These are phyloP conservation scores for Semaprochilodus insignis DNA, from an alignment of 2,797 vertebrate species.

Conservation along the genomic window DNA sequence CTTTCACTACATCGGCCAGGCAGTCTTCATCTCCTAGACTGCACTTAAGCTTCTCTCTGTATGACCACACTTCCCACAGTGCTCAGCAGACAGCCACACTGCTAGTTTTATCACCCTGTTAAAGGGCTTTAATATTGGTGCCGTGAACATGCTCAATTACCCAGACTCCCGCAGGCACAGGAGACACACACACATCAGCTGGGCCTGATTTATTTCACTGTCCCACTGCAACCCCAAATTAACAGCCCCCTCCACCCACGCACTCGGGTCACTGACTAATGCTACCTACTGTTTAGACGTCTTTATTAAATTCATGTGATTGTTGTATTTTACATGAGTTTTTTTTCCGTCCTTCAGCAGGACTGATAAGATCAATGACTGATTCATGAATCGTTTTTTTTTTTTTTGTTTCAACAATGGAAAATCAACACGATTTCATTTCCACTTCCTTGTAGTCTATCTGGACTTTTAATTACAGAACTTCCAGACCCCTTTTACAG, in stretches of 20 bases:
- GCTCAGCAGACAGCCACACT: conserved; percentile 41
- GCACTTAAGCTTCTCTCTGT: conserved; percentile 13
- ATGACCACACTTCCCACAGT: conserved; percentile 49
- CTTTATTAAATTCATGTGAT: conserved; percentile 40
- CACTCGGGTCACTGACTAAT: conserved; percentile 30
- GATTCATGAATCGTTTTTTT: background rate
- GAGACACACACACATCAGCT: conserved; percentile 82
- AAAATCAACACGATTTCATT: background rate
- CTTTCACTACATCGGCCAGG: conserved; percentile 17
- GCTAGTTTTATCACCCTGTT: conserved; percentile 70
- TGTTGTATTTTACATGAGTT: background rate
- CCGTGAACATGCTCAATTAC: conserved; percentile 85
- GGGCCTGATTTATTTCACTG: conserved; percentile 79
- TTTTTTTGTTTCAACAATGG: too few species aligned
- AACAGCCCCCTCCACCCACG: conserved; percentile 56
- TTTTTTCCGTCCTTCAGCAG: background rate
- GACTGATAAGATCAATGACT: background rate
- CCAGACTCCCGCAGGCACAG: conserved; percentile 74
- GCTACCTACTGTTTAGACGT: conserved; percentile 20
- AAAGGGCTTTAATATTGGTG: conserved; percentile 78
- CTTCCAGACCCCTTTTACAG: background rate
- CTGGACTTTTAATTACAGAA: background rate
- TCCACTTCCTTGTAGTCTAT: background rate
- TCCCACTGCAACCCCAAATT: conserved; percentile 78
- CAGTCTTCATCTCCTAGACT: background rate